Conservation (phyloP, 2,888 invertebrate species). For the Drepana falcataria region DNA sequence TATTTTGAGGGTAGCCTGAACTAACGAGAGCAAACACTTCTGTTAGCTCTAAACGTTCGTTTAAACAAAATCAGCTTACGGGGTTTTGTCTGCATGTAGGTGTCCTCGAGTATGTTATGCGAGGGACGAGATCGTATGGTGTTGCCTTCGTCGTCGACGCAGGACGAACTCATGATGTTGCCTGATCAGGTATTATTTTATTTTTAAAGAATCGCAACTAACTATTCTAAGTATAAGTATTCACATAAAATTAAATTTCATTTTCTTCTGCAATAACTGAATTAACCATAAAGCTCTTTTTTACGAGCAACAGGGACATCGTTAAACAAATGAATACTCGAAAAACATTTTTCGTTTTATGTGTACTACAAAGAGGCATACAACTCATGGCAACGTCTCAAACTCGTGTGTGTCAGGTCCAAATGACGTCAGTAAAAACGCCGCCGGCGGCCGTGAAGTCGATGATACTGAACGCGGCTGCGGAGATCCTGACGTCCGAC, state of each 20-base stretch:
- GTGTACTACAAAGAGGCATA: no score
- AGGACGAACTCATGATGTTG: slow-evolving; percentile 61
- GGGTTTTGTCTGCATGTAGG: slow-evolving; percentile 6
- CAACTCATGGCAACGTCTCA: no score
- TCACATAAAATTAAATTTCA: no score
- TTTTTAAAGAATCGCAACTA: neutral
- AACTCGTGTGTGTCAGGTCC: slow-evolving; percentile 22
- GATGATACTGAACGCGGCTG: slow-evolving; percentile 87
- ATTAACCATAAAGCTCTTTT: no score
- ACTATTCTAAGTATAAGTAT: no score
- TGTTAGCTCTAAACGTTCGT: no score
- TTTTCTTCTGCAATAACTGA: no score
- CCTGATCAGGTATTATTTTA: slow-evolving; percentile 32
- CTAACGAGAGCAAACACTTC: no score
- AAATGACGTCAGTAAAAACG: slow-evolving; percentile 66
- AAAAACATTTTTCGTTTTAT: no score
- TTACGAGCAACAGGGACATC: no score
- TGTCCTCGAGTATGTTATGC: slow-evolving; percentile 80
- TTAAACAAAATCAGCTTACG: neutral
- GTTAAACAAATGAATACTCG: no score
- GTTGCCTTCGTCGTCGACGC: slow-evolving; percentile 32
- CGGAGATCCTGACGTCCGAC: slow-evolving; percentile 83
- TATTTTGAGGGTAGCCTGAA: no score
- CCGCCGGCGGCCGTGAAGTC: slow-evolving; percentile 83
- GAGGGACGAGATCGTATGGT: slow-evolving; percentile 38